phyloP scores from a whole-genome alignment of 2,113 vertebrate genomes.

The Plecturocebus donacophilus region DNA sequence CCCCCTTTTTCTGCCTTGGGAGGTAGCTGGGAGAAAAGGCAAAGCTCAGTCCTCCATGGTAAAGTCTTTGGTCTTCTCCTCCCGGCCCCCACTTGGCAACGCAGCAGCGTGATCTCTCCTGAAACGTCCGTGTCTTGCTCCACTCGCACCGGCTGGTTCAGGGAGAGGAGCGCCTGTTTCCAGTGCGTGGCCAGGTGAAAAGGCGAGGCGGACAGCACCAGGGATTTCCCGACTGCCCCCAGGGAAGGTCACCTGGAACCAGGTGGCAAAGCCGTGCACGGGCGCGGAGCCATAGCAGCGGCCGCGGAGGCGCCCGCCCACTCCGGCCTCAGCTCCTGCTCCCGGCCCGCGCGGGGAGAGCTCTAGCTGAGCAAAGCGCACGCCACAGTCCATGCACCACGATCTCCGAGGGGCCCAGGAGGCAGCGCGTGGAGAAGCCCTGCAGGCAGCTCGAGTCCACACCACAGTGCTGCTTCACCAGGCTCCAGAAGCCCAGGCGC shows the following conservation, averaged over 20 bases:
- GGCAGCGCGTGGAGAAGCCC: conserved; percentile 88
- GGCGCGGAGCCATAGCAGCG: conserved; percentile 89
- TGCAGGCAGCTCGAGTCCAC: conserved; percentile 92
- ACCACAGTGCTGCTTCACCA: conserved; percentile 89
- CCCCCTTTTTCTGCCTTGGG: neutral
- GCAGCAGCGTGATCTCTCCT: conserved; percentile 89
- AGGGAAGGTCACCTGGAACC: conserved; percentile 91
- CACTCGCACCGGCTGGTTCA: conserved; percentile 88
- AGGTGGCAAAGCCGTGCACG: conserved; percentile 89
- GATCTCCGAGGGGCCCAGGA: conserved; percentile 88
- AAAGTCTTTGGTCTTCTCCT: conserved; percentile 89
- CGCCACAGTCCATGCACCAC: conserved; percentile 86
- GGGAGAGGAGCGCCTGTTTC: conserved; percentile 92
- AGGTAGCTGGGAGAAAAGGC: conserved; percentile 17
- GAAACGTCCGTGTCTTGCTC: conserved; percentile 89
- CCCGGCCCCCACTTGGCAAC: conserved; percentile 88
- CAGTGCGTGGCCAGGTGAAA: conserved; percentile 92
- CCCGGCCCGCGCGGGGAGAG: conserved; percentile 82
- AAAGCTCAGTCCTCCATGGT: conserved; percentile 86
- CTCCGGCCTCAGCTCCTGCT: conserved; percentile 83
- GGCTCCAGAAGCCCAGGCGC: conserved; percentile 90
- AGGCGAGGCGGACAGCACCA: conserved; percentile 91
- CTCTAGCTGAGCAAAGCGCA: conserved; percentile 89
- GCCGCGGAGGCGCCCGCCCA: conserved; percentile 87
- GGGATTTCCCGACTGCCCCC: conserved; percentile 81